A percentile compares a stretch with the other conserved stretches of the same genome.
Conservation (phyloP, 2,797 vertebrate genomes). For the Microctenopoma lineatum region DNA sequence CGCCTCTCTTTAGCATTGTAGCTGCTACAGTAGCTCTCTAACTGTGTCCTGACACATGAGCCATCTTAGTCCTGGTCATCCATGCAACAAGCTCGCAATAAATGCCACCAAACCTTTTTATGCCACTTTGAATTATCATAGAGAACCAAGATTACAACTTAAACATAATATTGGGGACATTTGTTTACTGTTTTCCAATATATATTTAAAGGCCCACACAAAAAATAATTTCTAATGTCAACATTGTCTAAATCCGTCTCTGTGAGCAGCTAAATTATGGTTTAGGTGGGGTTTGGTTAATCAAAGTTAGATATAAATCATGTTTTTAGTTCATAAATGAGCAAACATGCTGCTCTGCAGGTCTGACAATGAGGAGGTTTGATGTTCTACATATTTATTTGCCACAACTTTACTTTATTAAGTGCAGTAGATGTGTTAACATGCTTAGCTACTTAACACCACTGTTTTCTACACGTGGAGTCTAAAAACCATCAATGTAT, state of each 20-base stretch:
- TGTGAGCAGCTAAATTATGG: neutral
- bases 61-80: constrained; percentile 1
- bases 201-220: neutral
- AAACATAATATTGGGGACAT: neutral
- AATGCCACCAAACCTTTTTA: neutral
- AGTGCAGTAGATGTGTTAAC: no score
- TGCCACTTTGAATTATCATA: neutral
- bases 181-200: constrained; percentile 1
- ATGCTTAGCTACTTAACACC: no score
- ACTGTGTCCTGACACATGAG: constrained; percentile 9
- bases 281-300: neutral
- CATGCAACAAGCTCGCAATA: neutral
- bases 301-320: neutral
- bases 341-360: no score
- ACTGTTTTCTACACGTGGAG: no score
- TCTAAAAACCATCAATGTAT: no score
- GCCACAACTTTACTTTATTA: no score
- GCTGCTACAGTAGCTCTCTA: neutral
- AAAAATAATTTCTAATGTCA: neutral
- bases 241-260: neutral
- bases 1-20: constrained; percentile 42
- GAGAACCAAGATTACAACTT: neutral
- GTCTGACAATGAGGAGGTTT: neutral
- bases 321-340: neutral
- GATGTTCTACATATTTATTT: neutral